A percentile compares a stretch with the other conserved stretches of the same genome.
These are phyloP conservation scores for Elaeidobius kamerunicus DNA, from an alignment of 2,888 invertebrate species.

Conservation along the genomic window DNA sequence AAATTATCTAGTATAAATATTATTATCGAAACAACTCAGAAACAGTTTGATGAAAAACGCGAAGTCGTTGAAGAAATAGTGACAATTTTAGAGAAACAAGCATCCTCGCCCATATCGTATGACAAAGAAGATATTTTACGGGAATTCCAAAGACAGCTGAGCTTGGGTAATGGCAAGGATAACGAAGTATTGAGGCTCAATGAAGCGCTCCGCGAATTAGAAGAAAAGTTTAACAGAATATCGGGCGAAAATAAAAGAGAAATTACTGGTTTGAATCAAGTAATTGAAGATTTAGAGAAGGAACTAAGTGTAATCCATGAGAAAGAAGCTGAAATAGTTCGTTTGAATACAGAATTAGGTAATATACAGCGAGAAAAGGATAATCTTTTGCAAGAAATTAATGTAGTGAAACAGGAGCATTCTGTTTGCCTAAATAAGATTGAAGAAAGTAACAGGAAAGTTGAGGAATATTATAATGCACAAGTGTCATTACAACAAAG, in stretches of 20 bases:
- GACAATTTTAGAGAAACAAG: slow-evolving; percentile 35
- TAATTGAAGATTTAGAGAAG: slow-evolving; percentile 33
- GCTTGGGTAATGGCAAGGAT: slow-evolving; percentile 20
- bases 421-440: slow-evolving; percentile 20
- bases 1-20: slow-evolving; percentile 36
- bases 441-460: slow-evolving; percentile 29
- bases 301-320: slow-evolving; percentile 31
- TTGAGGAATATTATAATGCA: slow-evolving; percentile 27
- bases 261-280: slow-evolving; percentile 33
- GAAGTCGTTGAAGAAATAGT: slow-evolving; percentile 39
- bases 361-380: slow-evolving; percentile 15
- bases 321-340: slow-evolving; percentile 33
- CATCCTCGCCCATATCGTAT: slow-evolving; percentile 34
- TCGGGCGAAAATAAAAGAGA: slow-evolving; percentile 32
- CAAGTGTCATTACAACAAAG: slow-evolving; percentile 26
- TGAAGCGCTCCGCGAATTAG: slow-evolving; percentile 13
- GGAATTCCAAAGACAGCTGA: slow-evolving; percentile 37
- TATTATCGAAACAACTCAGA: slow-evolving; percentile 38
- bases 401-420: slow-evolving; percentile 22
- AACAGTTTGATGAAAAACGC: slow-evolving; percentile 40
- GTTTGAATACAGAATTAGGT: slow-evolving; percentile 21
- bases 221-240: slow-evolving; percentile 13
- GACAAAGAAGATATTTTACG: slow-evolving; percentile 36
- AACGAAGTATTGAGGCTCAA: slow-evolving; percentile 28
- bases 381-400: neutral